phyloP scores from a whole-genome alignment of 2,888 invertebrate genomes.

The Lasius fuliginosus region DNA sequence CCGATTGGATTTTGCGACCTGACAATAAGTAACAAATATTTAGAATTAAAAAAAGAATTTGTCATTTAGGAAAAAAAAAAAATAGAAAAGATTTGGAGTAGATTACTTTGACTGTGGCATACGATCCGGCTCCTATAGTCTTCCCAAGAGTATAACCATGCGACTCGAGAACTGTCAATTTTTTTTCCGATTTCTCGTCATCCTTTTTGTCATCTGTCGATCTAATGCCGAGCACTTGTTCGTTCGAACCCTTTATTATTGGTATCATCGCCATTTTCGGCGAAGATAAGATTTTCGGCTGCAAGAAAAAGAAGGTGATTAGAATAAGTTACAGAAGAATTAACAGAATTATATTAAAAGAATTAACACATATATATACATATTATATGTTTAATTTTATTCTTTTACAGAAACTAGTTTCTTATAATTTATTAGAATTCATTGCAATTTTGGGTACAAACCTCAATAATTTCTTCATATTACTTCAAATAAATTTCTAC shows the following conservation, averaged over 20 bases:
- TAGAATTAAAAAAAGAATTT: conserved; percentile 28
- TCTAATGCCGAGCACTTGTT: conserved; percentile 21
- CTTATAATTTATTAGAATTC: conserved; percentile 12
- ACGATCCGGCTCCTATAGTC: conserved; percentile 93
- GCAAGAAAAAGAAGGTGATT: neutral
- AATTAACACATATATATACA: too few relatives aligned
- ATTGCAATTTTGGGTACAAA: neutral
- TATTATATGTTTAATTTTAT: neutral
- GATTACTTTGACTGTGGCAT: conserved; percentile 92
- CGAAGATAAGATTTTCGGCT: conserved; percentile 46
- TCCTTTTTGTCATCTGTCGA: conserved; percentile 55
- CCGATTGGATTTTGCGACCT: conserved; percentile 92
- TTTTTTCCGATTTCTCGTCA: conserved; percentile 76
- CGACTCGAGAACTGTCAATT: conserved; percentile 91
- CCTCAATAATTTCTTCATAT: conserved; percentile 39
- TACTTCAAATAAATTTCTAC: neutral
- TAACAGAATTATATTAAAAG: too few relatives aligned
- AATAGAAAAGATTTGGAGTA: neutral
- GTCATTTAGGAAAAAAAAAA: conserved; percentile 1
- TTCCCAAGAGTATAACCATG: conserved; percentile 93
- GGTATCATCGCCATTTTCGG: conserved; percentile 74
- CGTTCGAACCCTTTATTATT: conserved; percentile 61
- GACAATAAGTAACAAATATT: conserved; percentile 10
- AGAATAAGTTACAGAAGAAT: neutral
- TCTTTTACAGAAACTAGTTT: neutral